A percentile compares a stretch with the other conserved stretches of the same genome.
Conservation (phyloP, 2,113 vertebrate species). For the Uria lomvia region DNA sequence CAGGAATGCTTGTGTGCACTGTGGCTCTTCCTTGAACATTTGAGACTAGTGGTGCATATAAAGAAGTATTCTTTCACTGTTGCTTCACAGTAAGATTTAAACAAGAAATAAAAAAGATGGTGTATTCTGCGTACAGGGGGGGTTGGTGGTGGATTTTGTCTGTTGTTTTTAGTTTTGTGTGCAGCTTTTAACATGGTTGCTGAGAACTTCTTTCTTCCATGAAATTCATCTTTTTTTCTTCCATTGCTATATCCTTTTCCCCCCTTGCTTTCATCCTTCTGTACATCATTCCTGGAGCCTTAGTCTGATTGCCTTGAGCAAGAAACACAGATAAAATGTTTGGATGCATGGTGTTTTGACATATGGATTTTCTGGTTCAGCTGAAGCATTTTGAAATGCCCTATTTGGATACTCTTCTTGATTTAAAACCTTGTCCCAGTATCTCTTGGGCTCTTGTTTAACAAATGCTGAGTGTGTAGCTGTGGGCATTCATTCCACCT, state of each 20-base stretch:
- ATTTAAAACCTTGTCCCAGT: not conserved
- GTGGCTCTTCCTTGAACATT: not conserved
- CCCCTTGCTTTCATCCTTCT: not conserved
- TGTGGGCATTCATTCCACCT: not conserved
- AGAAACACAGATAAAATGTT: not conserved
- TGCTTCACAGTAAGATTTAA: not conserved
- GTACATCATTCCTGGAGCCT: not conserved
- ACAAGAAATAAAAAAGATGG: not conserved
- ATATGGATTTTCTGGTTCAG: not conserved
- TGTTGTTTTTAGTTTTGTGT: not conserved
- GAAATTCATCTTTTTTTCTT: not conserved
- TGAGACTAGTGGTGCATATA: not conserved
- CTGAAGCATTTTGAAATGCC: not conserved
- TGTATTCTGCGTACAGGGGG: not conserved
- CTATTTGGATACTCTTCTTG: not conserved
- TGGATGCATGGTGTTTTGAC: not conserved
- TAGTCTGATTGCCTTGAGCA: not conserved
- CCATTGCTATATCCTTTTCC: not conserved
- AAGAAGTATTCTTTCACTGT: not conserved
- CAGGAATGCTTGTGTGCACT: not conserved
- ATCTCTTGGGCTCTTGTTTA: not conserved
- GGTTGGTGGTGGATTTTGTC: no score
- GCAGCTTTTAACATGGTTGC: not conserved
- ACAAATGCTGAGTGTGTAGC: not conserved
- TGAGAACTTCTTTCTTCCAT: not conserved